A percentile compares a stretch with the other conserved stretches of the same genome.
Conservation (phyloP, 2,113 vertebrate genomes). For the Columbina picui region DNA sequence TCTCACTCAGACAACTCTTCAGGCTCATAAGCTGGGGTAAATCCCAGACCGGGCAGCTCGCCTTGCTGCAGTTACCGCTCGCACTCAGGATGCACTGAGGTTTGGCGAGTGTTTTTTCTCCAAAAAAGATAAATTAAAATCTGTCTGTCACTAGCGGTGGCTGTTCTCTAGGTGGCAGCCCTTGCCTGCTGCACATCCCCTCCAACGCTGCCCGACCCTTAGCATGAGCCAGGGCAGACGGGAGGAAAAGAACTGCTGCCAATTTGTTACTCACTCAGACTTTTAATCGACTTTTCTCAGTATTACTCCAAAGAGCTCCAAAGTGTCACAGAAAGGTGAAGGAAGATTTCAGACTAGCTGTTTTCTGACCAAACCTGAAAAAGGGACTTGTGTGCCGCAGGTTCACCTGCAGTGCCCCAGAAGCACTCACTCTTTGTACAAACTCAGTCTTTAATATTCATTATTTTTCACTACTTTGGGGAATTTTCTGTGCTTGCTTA, state of each 20-base stretch:
- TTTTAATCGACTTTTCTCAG: neutral
- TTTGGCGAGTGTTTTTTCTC: rapidly evolving
- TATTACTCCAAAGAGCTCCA: neutral
- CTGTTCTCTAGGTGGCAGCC: slow-evolving; percentile 46
- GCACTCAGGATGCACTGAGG: rapidly evolving
- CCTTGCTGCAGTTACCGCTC: rapidly evolving
- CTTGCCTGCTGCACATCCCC: neutral
- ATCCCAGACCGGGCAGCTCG: neutral
- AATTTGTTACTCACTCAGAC: rapidly evolving
- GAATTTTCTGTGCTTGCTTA: neutral
- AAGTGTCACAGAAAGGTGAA: neutral
- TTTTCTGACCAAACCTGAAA: neutral
- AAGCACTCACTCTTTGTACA: neutral
- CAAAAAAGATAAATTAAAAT: rapidly evolving
- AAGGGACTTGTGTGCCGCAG: neutral
- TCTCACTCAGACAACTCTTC: rapidly evolving
- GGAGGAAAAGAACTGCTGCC: neutral
- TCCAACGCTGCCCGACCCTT: rapidly evolving
- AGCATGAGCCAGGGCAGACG: rapidly evolving
- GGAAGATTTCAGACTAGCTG: neutral
- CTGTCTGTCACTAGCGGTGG: neutral
- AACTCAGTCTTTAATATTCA: rapidly evolving
- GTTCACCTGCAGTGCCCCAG: neutral
- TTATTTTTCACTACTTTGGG: neutral
- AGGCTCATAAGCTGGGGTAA: neutral